A percentile compares a stretch with the other conserved stretches of the same genome.
Evolutionary conservation across 1,140 invertebrate species (phyloP).

Genomic region (Drosophila funebris): DNA sequence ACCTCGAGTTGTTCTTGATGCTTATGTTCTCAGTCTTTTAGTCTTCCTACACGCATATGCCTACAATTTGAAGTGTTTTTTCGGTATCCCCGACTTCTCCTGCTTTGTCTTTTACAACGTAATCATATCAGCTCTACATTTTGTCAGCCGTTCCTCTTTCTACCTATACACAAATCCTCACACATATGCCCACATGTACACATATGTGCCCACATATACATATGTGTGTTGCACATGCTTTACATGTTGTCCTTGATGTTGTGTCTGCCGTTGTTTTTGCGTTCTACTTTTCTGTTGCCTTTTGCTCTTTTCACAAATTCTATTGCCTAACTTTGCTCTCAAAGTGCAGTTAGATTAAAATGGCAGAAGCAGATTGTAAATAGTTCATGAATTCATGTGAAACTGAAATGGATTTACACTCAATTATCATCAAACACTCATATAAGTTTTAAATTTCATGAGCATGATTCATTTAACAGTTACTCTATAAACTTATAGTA

Average conservation of each 20-base stretch:
- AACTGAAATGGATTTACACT: not conserved
- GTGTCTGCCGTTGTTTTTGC: constrained; percentile 12
- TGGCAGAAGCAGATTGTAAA: not conserved
- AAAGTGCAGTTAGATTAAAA: constrained; percentile 15
- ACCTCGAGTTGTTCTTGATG: constrained; percentile 3
- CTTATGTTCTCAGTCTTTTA: not conserved
- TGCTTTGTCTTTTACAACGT: constrained; percentile 38
- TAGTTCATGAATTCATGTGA: constrained; percentile 14
- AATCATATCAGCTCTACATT: constrained; percentile 70
- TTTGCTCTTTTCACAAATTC: constrained; percentile 19
- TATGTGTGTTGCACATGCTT: constrained; percentile 14
- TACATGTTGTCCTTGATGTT: constrained; percentile 24
- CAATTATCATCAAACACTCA: not conserved
- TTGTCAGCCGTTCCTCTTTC: constrained; percentile 27
- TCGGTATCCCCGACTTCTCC: constrained; percentile 41
- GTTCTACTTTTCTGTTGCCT: constrained; percentile 23
- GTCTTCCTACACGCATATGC: not conserved
- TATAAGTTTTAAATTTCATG: no score
- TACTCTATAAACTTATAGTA: no score
- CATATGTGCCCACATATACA: not conserved
- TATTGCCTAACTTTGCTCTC: constrained; percentile 15
- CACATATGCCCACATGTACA: not conserved
- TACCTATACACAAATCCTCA: not conserved
- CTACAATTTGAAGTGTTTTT: constrained; percentile 23
- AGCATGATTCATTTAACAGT: no score